Percentiles rank a stretch among this genome's conserved stretches.
Conservation (phyloP, 2,113 vertebrate species). For the Corythoichthys haematopterus region DNA sequence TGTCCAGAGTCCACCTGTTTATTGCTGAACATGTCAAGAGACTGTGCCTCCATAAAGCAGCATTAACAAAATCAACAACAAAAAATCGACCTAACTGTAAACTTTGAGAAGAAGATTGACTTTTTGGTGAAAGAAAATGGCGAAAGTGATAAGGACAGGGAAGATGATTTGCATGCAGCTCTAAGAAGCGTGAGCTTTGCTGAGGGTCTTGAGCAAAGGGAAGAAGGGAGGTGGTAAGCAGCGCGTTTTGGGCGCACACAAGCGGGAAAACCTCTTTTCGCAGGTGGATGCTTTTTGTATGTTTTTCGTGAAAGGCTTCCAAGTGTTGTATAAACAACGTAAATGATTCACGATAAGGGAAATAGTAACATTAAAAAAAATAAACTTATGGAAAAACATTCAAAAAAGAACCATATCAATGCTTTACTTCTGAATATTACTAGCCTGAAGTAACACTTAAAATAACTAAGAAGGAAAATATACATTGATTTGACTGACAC, state of each 20-base stretch:
- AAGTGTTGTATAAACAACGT: background rate
- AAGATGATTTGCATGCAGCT: conserved; percentile 56
- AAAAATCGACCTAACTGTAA: conserved; percentile 28
- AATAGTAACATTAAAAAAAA: background rate
- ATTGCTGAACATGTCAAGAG: conserved; percentile 50
- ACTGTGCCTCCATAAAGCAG: conserved; percentile 58
- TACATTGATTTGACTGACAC: background rate
- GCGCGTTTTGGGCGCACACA: conserved; percentile 71
- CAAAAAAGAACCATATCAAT: background rate
- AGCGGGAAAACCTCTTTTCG: conserved; percentile 70
- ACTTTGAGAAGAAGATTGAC: conserved; percentile 46
- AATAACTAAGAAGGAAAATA: background rate
- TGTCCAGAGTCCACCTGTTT: conserved; percentile 45
- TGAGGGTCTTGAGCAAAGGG: conserved; percentile 42
- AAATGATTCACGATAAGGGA: background rate
- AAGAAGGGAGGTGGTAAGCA: conserved; percentile 62
- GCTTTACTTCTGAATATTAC: background rate
- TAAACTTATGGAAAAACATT: background rate
- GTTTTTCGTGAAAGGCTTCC: background rate
- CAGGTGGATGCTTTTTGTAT: conserved; percentile 20
- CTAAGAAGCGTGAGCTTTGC: conserved; percentile 60
- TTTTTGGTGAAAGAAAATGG: conserved; percentile 48
- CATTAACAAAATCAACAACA: conserved; percentile 7
- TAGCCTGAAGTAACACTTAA: background rate
- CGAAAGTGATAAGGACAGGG: conserved; percentile 21